Conservation (phyloP, 2,113 vertebrate genomes). For the Alouatta palliata region DNA sequence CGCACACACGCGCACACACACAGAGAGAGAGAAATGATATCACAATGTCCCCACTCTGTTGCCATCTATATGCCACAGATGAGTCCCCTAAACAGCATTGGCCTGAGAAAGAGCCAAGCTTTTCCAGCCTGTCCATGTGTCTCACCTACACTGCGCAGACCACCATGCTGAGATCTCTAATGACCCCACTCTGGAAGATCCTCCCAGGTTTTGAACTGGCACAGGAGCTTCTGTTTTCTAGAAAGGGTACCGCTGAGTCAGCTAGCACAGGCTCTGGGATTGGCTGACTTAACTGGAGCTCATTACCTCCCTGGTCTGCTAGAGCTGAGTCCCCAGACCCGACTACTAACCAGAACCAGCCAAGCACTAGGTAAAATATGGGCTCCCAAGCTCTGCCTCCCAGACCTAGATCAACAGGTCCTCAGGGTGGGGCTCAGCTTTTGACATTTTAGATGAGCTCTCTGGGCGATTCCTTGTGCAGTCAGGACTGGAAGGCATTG, state of each 20-base stretch:
- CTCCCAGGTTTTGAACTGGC: accelerated
- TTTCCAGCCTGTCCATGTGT: accelerated
- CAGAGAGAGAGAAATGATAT: too few relatives aligned
- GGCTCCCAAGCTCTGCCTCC: not conserved
- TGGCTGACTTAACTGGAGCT: not conserved
- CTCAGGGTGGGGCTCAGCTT: not conserved
- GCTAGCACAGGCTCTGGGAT: not conserved
- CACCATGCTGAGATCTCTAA: not conserved
- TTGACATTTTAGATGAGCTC: not conserved
- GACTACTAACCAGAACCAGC: too few relatives aligned
- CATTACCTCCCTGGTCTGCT: not conserved
- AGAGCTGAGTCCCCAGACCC: not conserved
- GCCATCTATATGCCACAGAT: not conserved
- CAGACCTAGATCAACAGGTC: not conserved
- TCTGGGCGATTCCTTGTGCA: not conserved
- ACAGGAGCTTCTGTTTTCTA: not conserved
- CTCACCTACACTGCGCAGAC: accelerated
- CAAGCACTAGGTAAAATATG: not conserved
- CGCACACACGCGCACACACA: not conserved
- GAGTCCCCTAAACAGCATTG: accelerated
- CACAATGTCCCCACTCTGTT: accelerated
- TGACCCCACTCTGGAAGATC: too few relatives aligned
- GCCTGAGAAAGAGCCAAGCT: not conserved
- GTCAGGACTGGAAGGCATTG: too few relatives aligned
- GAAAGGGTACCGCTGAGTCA: not conserved